Evolutionary conservation across 2,113 vertebrate species (phyloP), one percentile per base, ranked within the genome.

Genomic region (Mastomys coucha): DNA sequence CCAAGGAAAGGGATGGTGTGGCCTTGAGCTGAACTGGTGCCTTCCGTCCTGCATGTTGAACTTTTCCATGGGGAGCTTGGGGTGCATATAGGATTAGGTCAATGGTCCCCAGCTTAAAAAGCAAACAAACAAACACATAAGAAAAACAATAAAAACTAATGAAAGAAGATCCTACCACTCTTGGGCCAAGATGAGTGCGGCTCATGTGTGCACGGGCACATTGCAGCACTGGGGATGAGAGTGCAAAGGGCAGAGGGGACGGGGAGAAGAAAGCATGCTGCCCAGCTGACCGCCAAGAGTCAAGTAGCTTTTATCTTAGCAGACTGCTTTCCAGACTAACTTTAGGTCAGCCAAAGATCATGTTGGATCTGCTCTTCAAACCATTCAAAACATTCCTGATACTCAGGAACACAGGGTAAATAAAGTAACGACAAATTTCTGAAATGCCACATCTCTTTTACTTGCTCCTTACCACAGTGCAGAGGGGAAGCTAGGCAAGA

Each of bases 1-100:
- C 93, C 96, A 97, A 88, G 97, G 26, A 95, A 96, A 97, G 96
- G 95, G 97, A 96, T 0, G 58, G 95, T 75, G 92, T 77, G 16
- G 97, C 76, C 45, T 86, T 60, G 65, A 56, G 88, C 92, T 65
- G 91, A 49, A 60, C 0, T 67, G 53, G 92, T 95, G 94, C 96
- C 90, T 97, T 97, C 96, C 82, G 91, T 95, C 91, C 78, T 96
- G 96, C 91, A 96, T 7, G 73, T 1, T 89, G 92, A 93, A 96
- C 80, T 97, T 97, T 98, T 97, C 97, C 97, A 97, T 72, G 95
- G 97, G 97, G 88, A 91, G 96, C 96, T 97, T 91, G 98, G 98
- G 97, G 96, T 97, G 97, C 11, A 24, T 42, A 92, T 22, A 96
- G 96, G 98, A 95, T 98, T 96, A 97, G 91, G 91, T 97, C 97